These are phyloP conservation scores for Zeus faber DNA, from an alignment of 2,113 vertebrate species.

Conservation along the genomic window DNA sequence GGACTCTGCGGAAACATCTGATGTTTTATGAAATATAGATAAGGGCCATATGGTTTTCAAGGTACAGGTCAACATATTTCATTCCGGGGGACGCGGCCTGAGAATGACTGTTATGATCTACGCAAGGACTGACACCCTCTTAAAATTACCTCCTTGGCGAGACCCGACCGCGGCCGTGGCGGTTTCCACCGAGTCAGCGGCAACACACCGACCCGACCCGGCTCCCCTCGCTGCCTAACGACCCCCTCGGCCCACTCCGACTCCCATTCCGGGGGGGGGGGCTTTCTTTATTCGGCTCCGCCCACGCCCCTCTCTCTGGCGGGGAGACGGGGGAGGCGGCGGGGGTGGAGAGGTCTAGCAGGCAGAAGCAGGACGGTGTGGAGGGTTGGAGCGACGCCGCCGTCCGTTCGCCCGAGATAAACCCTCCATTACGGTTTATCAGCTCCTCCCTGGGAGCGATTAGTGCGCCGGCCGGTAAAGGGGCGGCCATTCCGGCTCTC, in stretches of 20 bases:
- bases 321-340: too few relatives aligned
- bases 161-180: too few relatives aligned
- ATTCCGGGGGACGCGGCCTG: conserved; percentile 31
- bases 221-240: too few relatives aligned
- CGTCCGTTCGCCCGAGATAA: conserved; percentile 62
- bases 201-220: too few relatives aligned
- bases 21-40: conserved; percentile 52
- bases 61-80: conserved; percentile 31
- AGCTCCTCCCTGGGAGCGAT: conserved; percentile 55
- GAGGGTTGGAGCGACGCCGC: conserved; percentile 12
- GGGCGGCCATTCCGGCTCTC: conserved; percentile 17
- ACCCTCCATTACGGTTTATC: conserved; percentile 57
- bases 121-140: conserved; percentile 24
- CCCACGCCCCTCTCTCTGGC: too few relatives aligned
- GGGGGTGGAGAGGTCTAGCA: too few relatives aligned
- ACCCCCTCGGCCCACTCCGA: too few relatives aligned
- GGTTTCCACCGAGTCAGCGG: too few relatives aligned
- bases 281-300: too few relatives aligned
- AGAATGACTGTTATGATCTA: conserved; percentile 42
- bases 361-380: too few relatives aligned
- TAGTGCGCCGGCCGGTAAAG: conserved; percentile 47
- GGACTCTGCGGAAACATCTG: conserved; percentile 8
- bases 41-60: conserved; percentile 37
- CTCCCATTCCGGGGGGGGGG: too few relatives aligned
- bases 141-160: conserved; percentile 40